Evolutionary conservation across 2,113 vertebrate species (phyloP).

Genomic region (Stegostoma tigrinum): DNA sequence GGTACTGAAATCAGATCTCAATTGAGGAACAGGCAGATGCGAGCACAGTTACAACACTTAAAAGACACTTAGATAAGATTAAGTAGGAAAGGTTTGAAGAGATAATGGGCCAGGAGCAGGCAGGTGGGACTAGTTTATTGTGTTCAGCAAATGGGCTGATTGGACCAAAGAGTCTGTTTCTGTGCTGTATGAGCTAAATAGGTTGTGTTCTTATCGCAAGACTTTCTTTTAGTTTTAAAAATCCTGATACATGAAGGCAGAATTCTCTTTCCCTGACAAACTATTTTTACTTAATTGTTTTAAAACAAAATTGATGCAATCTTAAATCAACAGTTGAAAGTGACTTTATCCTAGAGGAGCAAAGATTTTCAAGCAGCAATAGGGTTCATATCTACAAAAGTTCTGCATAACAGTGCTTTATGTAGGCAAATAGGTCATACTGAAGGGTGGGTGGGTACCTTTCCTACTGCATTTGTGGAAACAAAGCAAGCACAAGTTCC

Average conservation of each 20-base stretch:
- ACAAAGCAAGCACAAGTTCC: slow-evolving; percentile 21
- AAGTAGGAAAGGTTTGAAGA: no score
- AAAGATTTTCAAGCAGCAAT: background rate
- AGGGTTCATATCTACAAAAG: background rate
- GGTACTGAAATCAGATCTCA: background rate
- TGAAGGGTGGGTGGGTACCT: slow-evolving; percentile 28
- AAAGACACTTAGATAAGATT: no score
- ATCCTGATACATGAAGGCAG: background rate
- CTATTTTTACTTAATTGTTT: background rate
- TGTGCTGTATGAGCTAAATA: background rate
- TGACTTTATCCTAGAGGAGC: background rate
- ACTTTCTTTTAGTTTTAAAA: background rate
- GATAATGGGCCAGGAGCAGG: no score
- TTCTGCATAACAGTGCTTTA: background rate
- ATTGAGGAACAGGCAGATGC: background rate
- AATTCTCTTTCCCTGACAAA: background rate
- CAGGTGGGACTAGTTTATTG: no score
- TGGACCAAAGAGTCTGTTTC: no score
- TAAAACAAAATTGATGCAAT: no score
- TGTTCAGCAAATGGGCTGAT: no score
- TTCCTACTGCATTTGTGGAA: slow-evolving; percentile 25
- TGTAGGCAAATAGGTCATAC: background rate
- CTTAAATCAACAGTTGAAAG: background rate
- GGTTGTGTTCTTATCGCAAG: background rate
- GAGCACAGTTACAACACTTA: no score